A percentile compares a stretch with the other conserved stretches of the same genome.
phyloP scores from a whole-genome alignment of 2,113 vertebrate species.

The Psittacula cyanocephala region DNA sequence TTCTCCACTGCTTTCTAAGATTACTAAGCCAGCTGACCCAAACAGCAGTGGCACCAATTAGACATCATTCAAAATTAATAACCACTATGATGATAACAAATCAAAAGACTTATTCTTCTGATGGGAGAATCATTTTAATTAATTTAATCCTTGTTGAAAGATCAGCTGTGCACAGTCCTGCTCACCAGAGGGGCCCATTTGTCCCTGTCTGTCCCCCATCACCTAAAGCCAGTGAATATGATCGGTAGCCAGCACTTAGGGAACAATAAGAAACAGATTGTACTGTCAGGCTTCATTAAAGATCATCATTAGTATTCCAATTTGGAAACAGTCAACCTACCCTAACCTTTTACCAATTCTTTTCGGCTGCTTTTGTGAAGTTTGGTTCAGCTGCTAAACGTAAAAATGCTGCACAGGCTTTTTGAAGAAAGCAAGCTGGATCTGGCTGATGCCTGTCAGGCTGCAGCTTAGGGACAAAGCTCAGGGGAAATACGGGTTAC shows the following conservation, averaged over 20 bases:
- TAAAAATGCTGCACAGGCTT: slow-evolving; percentile 50
- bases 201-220: slow-evolving; percentile 71
- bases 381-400: slow-evolving; percentile 79
- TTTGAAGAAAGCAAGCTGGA: slow-evolving; percentile 7
- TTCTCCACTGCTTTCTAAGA: slow-evolving; percentile 65
- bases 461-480: slow-evolving; percentile 66
- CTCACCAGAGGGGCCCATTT: slow-evolving; percentile 79
- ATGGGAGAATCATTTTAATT: slow-evolving; percentile 85
- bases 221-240: slow-evolving; percentile 80
- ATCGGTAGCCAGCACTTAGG: slow-evolving; percentile 84
- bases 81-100: slow-evolving; percentile 77
- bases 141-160: slow-evolving; percentile 93
- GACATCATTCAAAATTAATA: slow-evolving; percentile 80
- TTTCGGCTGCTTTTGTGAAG: slow-evolving; percentile 72
- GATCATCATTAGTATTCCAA: slow-evolving; percentile 98
- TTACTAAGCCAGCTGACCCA: slow-evolving; percentile 63
- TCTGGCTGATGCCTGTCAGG: slow-evolving; percentile 72
- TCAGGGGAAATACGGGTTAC: slow-evolving; percentile 37
- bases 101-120: slow-evolving; percentile 79
- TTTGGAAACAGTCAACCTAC: slow-evolving; percentile 80
- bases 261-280: slow-evolving; percentile 99
- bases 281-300: slow-evolving; percentile 99
- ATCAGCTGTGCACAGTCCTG: slow-evolving; percentile 83
- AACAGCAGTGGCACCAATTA: slow-evolving; percentile 77
- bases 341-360: slow-evolving; percentile 76